These are phyloP conservation scores for Leptonema lineaticorne DNA, from an alignment of 1,140 invertebrate genomes.

Conservation along the genomic window DNA sequence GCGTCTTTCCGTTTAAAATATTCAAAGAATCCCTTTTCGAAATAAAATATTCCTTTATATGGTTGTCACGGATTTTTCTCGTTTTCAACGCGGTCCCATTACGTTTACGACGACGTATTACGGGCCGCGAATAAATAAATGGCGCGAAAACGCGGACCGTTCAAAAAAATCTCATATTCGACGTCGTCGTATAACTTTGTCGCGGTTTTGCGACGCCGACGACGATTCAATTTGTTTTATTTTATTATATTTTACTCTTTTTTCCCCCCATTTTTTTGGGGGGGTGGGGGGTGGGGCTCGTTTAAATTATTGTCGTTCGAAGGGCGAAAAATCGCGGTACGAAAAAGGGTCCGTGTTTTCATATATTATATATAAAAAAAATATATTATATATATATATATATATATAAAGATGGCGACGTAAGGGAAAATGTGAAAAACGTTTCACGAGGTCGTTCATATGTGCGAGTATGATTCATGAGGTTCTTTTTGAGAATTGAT, in stretches of 20 bases:
- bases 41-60: conserved; percentile 17
- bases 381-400: not conserved
- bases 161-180: not conserved
- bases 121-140: conserved; percentile 6
- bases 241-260: too few relatives aligned
- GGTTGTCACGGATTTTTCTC: conserved; percentile 9
- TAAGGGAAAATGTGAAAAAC: not conserved
- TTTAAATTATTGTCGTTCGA: too few relatives aligned
- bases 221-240: too few relatives aligned
- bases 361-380: not conserved
- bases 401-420: not conserved
- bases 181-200: not conserved
- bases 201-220: too few relatives aligned
- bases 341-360: too few relatives aligned
- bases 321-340: too few relatives aligned
- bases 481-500: too few relatives aligned
- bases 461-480: too few relatives aligned
- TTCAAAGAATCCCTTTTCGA: not conserved
- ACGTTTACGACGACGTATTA: not conserved
- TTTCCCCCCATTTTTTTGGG: too few relatives aligned
- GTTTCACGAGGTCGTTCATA: too few relatives aligned
- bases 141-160: not conserved
- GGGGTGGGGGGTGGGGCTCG: too few relatives aligned
- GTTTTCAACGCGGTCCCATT: not conserved
- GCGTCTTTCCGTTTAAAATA: not conserved